Evolutionary conservation across 2,888 invertebrate species (phyloP), one percentile per base, ranked within the genome.

Genomic region (Craniophora ligustri): DNA sequence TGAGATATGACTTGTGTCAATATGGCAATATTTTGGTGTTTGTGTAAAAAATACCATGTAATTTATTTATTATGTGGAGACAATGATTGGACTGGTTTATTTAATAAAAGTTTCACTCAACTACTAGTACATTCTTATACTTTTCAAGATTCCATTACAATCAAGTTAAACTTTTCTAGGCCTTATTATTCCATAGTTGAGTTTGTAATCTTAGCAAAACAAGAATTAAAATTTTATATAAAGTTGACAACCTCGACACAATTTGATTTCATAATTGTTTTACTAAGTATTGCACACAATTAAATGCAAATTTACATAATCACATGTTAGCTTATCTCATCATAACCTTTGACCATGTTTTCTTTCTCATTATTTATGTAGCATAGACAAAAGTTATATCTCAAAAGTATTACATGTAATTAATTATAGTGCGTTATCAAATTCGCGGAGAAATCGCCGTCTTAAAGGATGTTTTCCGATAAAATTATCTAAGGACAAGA

Each of bases 321-420:
- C 11, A 38, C 7, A 42, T 3, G 13, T 11, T 41, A 23, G 16
- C 2, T 51, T 18, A 14, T 21, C 30, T 28, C 13, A 40, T 21
- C 30, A 10, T 40, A 14, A 40, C 16, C 30, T 28, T 32, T 18
- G 13, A 30, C 6, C 7, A 10, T 30, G 23, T 31, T 35, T 36
- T 19, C 4, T 11, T 30, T 28, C 30, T 8, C 32, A 42, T 46
- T 46, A 36, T 5, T 47, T 38, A 55, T 41, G 51, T 47, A 58
- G 46, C 44, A 19, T 34, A 36, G 76, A 76, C 77, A 57, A 49
- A 73, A 82, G 83, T 82, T 76, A 84, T 79, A 85, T 81, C 85
- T 79, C 83, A 83, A 82, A 79, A 70, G 50, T 84, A 86, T 85
- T 87, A 86, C 87, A 85, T 81, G 67, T 76, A 78, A 72, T 76